Evolutionary conservation across 1,140 invertebrate genomes (phyloP).

Genomic region (Rhagoletis zephyria): DNA sequence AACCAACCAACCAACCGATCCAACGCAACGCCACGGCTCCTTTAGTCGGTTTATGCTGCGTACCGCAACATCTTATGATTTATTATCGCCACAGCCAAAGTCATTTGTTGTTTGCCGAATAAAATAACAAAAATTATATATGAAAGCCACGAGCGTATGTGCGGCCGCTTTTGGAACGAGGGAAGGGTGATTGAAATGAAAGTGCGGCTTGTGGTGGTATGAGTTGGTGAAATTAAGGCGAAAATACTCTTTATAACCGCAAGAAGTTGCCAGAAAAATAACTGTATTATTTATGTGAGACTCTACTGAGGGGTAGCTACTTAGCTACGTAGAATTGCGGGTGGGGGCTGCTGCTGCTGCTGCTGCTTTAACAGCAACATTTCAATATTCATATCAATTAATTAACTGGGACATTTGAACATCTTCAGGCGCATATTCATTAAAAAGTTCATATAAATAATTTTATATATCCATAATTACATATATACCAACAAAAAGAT

Average conservation of each 20-base stretch:
- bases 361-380: neutral
- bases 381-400: conserved; percentile 49
- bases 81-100: conserved; percentile 46
- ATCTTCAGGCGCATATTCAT: neutral
- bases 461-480: no score
- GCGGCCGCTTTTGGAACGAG: neutral
- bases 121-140: conserved; percentile 43
- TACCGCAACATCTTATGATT: conserved; percentile 40
- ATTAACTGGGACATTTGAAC: conserved; percentile 30
- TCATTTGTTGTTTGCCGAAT: conserved; percentile 34
- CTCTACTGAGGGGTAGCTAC: neutral
- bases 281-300: neutral
- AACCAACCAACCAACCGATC: neutral
- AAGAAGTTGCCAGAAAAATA: conserved; percentile 8
- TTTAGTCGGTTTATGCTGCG: neutral
- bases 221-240: conserved; percentile 13
- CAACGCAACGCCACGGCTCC: neutral
- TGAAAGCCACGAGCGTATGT: neutral
- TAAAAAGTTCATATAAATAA: neutral
- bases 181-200: neutral
- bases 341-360: neutral
- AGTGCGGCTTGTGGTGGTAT: neutral
- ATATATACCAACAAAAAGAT: no score
- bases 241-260: conserved; percentile 20
- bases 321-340: neutral